Base-by-base conservation (phyloP, 2,888 invertebrate species). In the Tethea ocularis region DNA sequence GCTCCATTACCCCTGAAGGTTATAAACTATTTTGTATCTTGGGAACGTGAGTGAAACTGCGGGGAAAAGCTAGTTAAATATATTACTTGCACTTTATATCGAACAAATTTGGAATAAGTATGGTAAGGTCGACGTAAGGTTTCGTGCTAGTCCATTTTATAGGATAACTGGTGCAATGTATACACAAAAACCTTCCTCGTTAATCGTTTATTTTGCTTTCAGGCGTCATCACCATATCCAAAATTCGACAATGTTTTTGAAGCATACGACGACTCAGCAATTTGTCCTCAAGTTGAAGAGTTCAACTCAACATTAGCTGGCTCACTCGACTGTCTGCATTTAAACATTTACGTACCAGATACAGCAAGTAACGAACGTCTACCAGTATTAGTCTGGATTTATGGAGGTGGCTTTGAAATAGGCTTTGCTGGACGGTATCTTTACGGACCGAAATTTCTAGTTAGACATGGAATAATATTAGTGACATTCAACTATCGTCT, bases 311-410 rank as follows among this genome's bases (percentile, higher is more conserved):
- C 61, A 1, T 57, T 67, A 17, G 41, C 86, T 73, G 75, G 93
- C 80, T 46, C 83, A 33, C 86, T 93, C 60, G 93, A 94, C 69
- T 95, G 95, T 61, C 86, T 95, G 0, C 5, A 54, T 60, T 5
- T 61, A 13, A 61, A 61, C 24, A 38, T 61, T 38, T 57, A 59
- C 6, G 59, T 61, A 3, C 61, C 61, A n/a, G 38, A 61, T 33
- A 15, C 57, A 11, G 36, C 20, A 5, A 53, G 10, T 1, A 22
- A 36, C n/a, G 22, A 54, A 10, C 54, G 29, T 4, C 51, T 61
- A n/a, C 61, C 61, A 36, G 57, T 59, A 4, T n/a, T 61, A 3
- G 41, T 59, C 1, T 59, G 57, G 29, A 57, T 61, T 17, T 51
- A 52, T 23, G 61, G 61, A 0, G 57, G 61, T n/a, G 11, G n/a